Percentiles rank a stretch among this genome's conserved stretches.
These are phyloP conservation scores for Trachymyrmex septentrionalis DNA, from an alignment of 1,140 invertebrate genomes.

Conservation along the genomic window DNA sequence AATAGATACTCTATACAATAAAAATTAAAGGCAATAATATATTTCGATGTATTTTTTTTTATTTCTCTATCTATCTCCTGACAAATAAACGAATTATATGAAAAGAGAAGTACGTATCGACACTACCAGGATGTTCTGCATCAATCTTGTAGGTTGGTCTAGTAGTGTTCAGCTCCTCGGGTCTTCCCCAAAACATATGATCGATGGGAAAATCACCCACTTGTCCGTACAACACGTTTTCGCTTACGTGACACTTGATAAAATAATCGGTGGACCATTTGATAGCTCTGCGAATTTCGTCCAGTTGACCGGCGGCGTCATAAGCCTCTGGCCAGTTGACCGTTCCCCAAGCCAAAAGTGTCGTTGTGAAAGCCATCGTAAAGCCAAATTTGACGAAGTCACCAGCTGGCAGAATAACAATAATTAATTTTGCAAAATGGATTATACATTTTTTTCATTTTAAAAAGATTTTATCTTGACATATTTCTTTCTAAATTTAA, in stretches of 20 bases:
- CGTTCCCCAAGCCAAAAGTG: slow-evolving; percentile 88
- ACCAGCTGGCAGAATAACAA: slow-evolving; percentile 84
- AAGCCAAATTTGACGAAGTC: slow-evolving; percentile 90
- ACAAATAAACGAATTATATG: not conserved
- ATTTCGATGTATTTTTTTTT: not conserved
- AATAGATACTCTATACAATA: not conserved
- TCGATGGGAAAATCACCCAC: slow-evolving; percentile 88
- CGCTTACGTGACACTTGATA: slow-evolving; percentile 88
- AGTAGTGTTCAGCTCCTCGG: slow-evolving; percentile 88
- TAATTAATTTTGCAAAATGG: not conserved
- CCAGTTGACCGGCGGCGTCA: slow-evolving; percentile 82
- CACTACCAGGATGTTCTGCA: slow-evolving; percentile 85
- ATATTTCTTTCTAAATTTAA: not conserved
- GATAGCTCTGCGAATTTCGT: slow-evolving; percentile 85
- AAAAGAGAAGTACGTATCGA: not conserved
- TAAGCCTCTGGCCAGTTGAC: slow-evolving; percentile 88
- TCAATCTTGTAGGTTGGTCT: slow-evolving; percentile 89
- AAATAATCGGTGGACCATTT: slow-evolving; percentile 90
- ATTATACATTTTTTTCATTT: not conserved
- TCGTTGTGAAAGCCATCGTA: slow-evolving; percentile 89
- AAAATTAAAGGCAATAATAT: too few species aligned
- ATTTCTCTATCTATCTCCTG: not conserved
- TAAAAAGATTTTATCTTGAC: not conserved
- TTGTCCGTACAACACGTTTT: slow-evolving; percentile 88
- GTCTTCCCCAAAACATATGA: slow-evolving; percentile 88